These are phyloP conservation scores for Linurgus olivaceus DNA, from an alignment of 2,797 vertebrate genomes.

Conservation along the genomic window DNA sequence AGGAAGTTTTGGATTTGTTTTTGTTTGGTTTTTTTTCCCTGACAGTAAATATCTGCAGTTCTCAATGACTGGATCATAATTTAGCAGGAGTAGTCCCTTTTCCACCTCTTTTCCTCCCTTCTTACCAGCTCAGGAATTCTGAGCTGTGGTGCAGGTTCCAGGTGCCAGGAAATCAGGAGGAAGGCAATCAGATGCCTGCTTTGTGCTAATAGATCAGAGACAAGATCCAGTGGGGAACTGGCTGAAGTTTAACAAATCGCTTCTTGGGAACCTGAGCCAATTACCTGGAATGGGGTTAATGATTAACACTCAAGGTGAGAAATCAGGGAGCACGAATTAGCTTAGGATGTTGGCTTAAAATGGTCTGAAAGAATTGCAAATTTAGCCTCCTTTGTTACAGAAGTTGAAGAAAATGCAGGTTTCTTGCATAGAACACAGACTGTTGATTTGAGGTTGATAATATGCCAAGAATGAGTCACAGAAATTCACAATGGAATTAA, in stretches of 20 bases:
- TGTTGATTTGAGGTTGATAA: background rate
- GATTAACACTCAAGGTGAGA: background rate
- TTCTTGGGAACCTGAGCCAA: background rate
- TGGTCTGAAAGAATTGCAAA: background rate
- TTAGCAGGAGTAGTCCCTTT: background rate
- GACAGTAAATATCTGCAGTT: background rate
- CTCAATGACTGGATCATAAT: background rate
- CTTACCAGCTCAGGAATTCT: background rate
- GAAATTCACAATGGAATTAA: background rate
- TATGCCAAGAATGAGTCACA: background rate
- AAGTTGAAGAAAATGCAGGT: background rate
- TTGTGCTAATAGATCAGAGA: background rate
- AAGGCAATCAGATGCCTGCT: background rate
- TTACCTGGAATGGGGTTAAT: constrained; percentile 5
- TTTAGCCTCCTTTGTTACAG: background rate
- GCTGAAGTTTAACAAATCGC: background rate
- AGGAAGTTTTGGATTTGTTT: background rate
- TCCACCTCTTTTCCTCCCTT: background rate
- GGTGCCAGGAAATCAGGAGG: background rate
- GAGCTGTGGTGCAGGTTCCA: background rate
- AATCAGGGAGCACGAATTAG: background rate
- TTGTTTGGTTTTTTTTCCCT: fast-evolving
- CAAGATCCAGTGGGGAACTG: background rate
- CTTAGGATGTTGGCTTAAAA: background rate
- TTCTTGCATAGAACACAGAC: background rate